These are phyloP conservation scores for Chorisops tibialis DNA, from an alignment of 2,888 invertebrate species.

Conservation along the genomic window DNA sequence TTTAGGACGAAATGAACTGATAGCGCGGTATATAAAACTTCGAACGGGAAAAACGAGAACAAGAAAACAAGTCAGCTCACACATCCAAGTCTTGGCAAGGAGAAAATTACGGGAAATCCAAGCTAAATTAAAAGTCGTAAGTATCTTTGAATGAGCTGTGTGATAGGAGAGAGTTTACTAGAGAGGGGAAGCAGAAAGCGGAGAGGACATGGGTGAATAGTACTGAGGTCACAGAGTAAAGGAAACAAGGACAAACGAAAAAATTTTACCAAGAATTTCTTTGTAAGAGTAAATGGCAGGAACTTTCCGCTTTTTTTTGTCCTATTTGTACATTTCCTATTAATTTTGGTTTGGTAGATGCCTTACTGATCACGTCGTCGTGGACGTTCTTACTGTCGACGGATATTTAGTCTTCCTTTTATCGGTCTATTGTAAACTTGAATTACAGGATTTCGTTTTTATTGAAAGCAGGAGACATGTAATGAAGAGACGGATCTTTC, in stretches of 20 bases:
- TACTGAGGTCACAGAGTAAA: too few species aligned
- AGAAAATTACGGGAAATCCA: conserved; percentile 98
- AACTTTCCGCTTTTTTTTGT: conserved; percentile 19
- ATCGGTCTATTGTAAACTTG: too few species aligned
- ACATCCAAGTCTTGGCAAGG: conserved; percentile 99
- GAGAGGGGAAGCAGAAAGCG: too few species aligned
- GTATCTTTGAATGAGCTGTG: conserved; percentile 49
- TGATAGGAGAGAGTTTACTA: conserved; percentile 1
- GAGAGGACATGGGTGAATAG: too few species aligned
- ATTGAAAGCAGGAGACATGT: too few species aligned
- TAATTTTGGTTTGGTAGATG: conserved; percentile 23
- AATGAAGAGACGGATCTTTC: too few species aligned
- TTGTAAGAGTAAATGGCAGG: conserved; percentile 4
- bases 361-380: conserved; percentile 15
- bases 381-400: too few species aligned
- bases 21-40: conserved; percentile 99
- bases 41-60: conserved; percentile 99
- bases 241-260: conserved; percentile 1
- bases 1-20: conserved; percentile 98
- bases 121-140: conserved; percentile 95
- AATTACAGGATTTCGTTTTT: too few species aligned
- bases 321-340: conserved; percentile 7
- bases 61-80: conserved; percentile 99
- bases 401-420: too few species aligned
- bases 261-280: conserved; percentile 20